Evolutionary conservation across 2,888 invertebrate species (phyloP), one percentile per base, ranked within the genome.

Genomic region (Platycnemis pennipes): DNA sequence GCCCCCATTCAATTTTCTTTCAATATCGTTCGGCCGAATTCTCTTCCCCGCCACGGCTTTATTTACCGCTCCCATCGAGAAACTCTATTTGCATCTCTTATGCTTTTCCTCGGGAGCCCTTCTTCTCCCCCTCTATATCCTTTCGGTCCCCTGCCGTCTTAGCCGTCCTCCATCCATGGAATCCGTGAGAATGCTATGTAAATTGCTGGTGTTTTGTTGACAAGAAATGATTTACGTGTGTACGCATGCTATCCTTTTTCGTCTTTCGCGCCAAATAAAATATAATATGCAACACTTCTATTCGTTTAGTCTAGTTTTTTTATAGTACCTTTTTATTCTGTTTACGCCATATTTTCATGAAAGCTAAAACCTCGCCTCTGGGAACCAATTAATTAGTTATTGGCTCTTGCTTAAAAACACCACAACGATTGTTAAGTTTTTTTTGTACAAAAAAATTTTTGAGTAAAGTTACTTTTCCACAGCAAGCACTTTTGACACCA

Each of bases 21-120:
- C 77, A 77, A 77, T 77, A 77, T 77, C 77, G 77, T 77, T 37
- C 77, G 77, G 77, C 37, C 77, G 77, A 16, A 77, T 77, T 77
- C 77, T 37, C 77, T 77, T 37, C 77, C 37, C 77, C 13, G 37
- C 37, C 77, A 16, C 77, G 77, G 77, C 77, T 77, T 77, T 77
- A 77, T 77, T 77, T 77, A 77, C 77, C 77, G 77, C 77, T 37
- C 77, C 37, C 77, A 11, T 77, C 77, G 77, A 77, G 31, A 37
- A 77, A 77, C 77, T 63, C 77, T 37, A 77, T 77, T 77, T 77
- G 77, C 77, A 77, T 77, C 37, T 37, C 77, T 37, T 77, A 37
- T 37, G 37, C 37, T n/a, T 77, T 37, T 77, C 13, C 37, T 13
- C 11, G 31, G 13, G 77, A 77, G 77, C 3, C 77, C 37, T 37